Evolutionary conservation across 1,140 invertebrate genomes (phyloP).

Genomic region (Drosophila pandora): DNA sequence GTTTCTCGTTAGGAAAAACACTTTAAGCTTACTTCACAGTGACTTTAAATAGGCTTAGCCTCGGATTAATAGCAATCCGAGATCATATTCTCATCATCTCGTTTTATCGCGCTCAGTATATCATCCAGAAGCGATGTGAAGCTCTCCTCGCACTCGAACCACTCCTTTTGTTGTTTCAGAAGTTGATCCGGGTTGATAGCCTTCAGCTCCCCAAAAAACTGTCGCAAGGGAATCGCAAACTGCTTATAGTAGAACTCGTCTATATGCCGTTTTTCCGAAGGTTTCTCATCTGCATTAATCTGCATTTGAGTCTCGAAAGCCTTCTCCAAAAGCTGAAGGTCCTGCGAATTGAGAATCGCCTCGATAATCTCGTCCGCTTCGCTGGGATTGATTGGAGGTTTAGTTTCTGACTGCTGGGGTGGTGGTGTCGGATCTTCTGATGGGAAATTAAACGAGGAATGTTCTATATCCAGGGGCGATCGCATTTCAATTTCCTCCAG

Average conservation of each 20-base stretch:
- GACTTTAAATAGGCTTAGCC: conserved; percentile 10
- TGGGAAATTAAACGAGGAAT: conserved; percentile 4
- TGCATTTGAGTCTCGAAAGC: conserved; percentile 84
- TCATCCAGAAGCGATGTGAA: conserved; percentile 88
- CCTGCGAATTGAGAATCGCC: conserved; percentile 85
- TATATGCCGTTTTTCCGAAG: conserved; percentile 54
- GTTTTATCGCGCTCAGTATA: conserved; percentile 86
- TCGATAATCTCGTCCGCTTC: conserved; percentile 84
- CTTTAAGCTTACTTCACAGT: conserved; percentile 33
- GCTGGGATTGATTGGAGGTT: conserved; percentile 24
- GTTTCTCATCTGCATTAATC: conserved; percentile 39
- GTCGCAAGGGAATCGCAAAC: conserved; percentile 84
- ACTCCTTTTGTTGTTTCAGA: conserved; percentile 85
- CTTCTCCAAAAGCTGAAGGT: conserved; percentile 86
- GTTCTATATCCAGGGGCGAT: conserved; percentile 15
- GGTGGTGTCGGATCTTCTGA: conserved; percentile 6
- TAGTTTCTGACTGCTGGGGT: not conserved
- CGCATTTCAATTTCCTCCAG: conserved; percentile 53
- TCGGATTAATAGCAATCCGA: conserved; percentile 88
- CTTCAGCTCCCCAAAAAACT: conserved; percentile 85
- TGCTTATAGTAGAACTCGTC: conserved; percentile 82
- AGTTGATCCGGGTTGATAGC: conserved; percentile 85
- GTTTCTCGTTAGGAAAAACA: conserved; percentile 28
- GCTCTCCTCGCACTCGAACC: conserved; percentile 86
- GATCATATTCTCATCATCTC: conserved; percentile 84